Evolutionary conservation across 2,888 invertebrate species (phyloP).

Genomic region (Drosophila demipolita): DNA sequence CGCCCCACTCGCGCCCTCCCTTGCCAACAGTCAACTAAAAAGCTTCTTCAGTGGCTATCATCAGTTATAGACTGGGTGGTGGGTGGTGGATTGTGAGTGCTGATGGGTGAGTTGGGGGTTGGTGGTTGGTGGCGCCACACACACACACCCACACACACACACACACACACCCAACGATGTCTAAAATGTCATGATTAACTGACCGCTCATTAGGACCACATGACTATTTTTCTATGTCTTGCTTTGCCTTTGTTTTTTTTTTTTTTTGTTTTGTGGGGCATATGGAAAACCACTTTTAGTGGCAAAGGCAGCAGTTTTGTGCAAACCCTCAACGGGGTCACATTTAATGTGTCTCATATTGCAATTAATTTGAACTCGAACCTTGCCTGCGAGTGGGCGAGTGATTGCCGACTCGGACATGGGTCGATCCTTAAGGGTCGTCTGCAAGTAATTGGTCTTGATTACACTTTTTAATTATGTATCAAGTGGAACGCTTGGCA

Average conservation of each 20-base stretch:
- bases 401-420: constrained; percentile 1
- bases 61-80: constrained; percentile 1
- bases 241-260: neutral
- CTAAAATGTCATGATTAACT: constrained; percentile 77
- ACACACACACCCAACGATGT: constrained; percentile 6
- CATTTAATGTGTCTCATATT: constrained; percentile 76
- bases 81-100: neutral
- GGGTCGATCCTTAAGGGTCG: constrained; percentile 47
- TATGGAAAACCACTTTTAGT: neutral
- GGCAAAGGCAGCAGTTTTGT: neutral
- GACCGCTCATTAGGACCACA: constrained; percentile 75
- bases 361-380: constrained; percentile 77
- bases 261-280: constrained; percentile 1
- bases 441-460: constrained; percentile 67
- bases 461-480: constrained; percentile 44
- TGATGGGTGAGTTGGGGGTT: neutral
- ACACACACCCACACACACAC: neutral
- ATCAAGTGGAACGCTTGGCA: constrained; percentile 9
- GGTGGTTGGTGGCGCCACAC: constrained; percentile 12
- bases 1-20: neutral
- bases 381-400: constrained; percentile 18
- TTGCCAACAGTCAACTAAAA: neutral
- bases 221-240: constrained; percentile 32
- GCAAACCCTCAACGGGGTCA: constrained; percentile 56
- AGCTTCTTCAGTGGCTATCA: neutral